Evolutionary conservation across 2,888 invertebrate genomes (phyloP), one percentile per base, ranked within the genome.

Genomic region (Hanleya hanleyi): DNA sequence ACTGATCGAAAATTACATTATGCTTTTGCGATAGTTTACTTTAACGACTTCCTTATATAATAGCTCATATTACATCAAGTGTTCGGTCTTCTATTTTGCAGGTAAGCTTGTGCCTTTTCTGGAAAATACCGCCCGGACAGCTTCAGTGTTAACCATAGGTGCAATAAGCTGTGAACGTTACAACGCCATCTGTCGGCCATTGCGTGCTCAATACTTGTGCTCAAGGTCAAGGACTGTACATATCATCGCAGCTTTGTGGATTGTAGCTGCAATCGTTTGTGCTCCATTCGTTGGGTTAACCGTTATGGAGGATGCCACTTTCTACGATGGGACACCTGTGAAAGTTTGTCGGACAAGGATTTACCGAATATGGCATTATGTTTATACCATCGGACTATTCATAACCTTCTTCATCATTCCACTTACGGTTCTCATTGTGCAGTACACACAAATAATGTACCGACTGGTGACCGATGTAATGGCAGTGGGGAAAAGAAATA

Each of bases 41-140:
- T n/a, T n/a, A n/a, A n/a, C n/a, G n/a, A n/a, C n/a, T n/a, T n/a
- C n/a, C n/a, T n/a, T n/a, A n/a, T n/a, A n/a, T n/a, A n/a, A n/a
- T n/a, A n/a, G n/a, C n/a, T n/a, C n/a, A n/a, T n/a, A n/a, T n/a
- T n/a, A n/a, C n/a, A n/a, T n/a, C n/a, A n/a, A n/a, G n/a, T n/a
- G n/a, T n/a, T n/a, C n/a, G n/a, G n/a, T 47, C 4, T 47, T 47
- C 7, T 47, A 47, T 57, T 92, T 77, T 92, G 51, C 93, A 97
- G 97, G 97, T 92, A 95, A 96, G 90, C 95, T 96, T 26, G 96
- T 97, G 5, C 97, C 97, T 0, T 97, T 97, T 89, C 94, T 97
- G 74, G 97, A 97, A 91, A 92, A 96, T 87, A 95, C 96, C 0
- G 96, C 97, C 41, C 96, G 96, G 1, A 96, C 97, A 89, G 96